Percentiles rank a stretch among this genome's conserved stretches.
phyloP scores from a whole-genome alignment of 2,888 invertebrate species.

The Dicycla oo region DNA sequence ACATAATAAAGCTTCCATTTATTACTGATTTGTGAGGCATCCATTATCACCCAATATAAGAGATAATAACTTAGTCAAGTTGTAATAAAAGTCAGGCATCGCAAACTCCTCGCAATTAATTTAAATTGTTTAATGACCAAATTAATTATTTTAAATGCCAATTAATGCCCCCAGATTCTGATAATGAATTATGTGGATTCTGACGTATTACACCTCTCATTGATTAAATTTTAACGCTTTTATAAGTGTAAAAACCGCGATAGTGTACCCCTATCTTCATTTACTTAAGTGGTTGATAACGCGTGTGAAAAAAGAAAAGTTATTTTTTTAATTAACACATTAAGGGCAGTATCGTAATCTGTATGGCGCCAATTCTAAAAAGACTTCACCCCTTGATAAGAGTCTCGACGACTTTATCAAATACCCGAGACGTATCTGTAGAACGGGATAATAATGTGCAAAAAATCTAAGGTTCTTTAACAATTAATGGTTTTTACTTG shows the following conservation, averaged over 20 bases:
- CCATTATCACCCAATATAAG: constrained; percentile 57
- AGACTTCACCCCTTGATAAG: constrained; percentile 86
- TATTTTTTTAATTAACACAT: constrained; percentile 89
- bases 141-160: constrained; percentile 64
- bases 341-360: constrained; percentile 88
- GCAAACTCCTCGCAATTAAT: constrained; percentile 51
- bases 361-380: constrained; percentile 88
- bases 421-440: constrained; percentile 78
- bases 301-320: constrained; percentile 77
- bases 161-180: constrained; percentile 59
- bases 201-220: constrained; percentile 67
- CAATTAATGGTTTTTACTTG: constrained; percentile 79
- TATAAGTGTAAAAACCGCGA: constrained; percentile 85
- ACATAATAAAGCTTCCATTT: constrained; percentile 35
- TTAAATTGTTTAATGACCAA: constrained; percentile 53
- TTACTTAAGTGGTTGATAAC: constrained; percentile 87
- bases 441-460: constrained; percentile 81
- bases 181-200: constrained; percentile 62
- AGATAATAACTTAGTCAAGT: constrained; percentile 53
- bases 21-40: constrained; percentile 44
- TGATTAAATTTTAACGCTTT: constrained; percentile 81
- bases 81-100: constrained; percentile 52
- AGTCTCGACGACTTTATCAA: constrained; percentile 84
- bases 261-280: constrained; percentile 78
- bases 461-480: constrained; percentile 80